Percentiles rank a stretch among this genome's conserved stretches.
Conservation (phyloP, 2,888 invertebrate species). For the Trachelus tabidus region DNA sequence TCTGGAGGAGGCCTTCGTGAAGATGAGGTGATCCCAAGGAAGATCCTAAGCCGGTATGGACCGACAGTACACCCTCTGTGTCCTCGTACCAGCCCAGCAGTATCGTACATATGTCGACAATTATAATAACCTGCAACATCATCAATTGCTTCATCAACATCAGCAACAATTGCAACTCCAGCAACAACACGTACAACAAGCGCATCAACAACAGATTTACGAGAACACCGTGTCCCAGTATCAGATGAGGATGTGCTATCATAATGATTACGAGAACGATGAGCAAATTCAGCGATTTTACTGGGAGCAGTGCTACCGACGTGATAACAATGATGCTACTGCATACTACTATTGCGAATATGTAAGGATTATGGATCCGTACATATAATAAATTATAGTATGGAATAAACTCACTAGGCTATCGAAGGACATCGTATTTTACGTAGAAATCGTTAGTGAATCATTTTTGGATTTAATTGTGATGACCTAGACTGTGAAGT, state of each 20-base stretch:
- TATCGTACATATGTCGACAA: slow-evolving; percentile 60
- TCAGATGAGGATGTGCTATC: slow-evolving; percentile 64
- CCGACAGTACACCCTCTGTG: slow-evolving; percentile 65
- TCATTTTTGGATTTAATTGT: background rate
- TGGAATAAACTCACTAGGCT: background rate
- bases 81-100: slow-evolving; percentile 64
- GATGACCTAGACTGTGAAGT: background rate
- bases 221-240: slow-evolving; percentile 63
- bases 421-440: background rate
- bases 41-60: slow-evolving; percentile 56
- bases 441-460: background rate
- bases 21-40: slow-evolving; percentile 57
- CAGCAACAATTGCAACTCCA: slow-evolving; percentile 34
- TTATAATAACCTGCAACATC: slow-evolving; percentile 40
- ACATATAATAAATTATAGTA: slow-evolving; percentile 18
- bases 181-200: slow-evolving; percentile 19
- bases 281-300: slow-evolving; percentile 64
- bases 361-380: slow-evolving; percentile 48
- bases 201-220: slow-evolving; percentile 50
- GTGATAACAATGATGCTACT: slow-evolving; percentile 61
- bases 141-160: slow-evolving; percentile 44
- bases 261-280: slow-evolving; percentile 64
- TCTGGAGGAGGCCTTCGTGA: slow-evolving; percentile 64
- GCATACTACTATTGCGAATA: slow-evolving; percentile 65
- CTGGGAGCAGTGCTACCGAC: slow-evolving; percentile 63